These are phyloP conservation scores for Ectemnius lituratus DNA, from an alignment of 2,888 invertebrate species.

Conservation along the genomic window DNA sequence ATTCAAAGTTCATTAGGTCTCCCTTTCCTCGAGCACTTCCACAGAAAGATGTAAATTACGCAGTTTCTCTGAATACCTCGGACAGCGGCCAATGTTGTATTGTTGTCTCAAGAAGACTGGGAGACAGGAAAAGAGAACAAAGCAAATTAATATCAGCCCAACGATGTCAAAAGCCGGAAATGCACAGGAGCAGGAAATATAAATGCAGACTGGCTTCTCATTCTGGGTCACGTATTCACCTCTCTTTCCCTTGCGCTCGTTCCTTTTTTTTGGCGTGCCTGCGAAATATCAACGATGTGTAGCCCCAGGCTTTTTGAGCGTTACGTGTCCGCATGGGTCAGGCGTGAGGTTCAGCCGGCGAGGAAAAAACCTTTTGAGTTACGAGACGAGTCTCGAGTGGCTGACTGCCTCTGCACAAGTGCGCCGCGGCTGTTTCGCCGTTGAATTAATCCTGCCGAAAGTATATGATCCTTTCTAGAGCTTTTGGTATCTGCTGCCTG, in stretches of 20 bases:
- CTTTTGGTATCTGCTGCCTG: too few species aligned
- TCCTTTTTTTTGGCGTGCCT: too few species aligned
- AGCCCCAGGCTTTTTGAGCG: too few species aligned
- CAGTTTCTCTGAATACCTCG: constrained; percentile 28
- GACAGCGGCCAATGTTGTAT: constrained; percentile 11
- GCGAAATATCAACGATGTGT: too few species aligned
- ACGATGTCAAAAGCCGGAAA: constrained; percentile 40
- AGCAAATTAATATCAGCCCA: constrained; percentile 47
- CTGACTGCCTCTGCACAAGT: too few species aligned
- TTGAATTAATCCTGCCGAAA: too few species aligned
- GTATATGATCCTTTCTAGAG: too few species aligned
- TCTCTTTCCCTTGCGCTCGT: constrained; percentile 40
- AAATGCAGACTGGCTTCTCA: constrained; percentile 41
- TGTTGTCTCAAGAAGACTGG: constrained; percentile 6
- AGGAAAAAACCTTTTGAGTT: too few species aligned
- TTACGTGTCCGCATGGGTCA: too few species aligned
- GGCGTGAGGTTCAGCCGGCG: too few species aligned
- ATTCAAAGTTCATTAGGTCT: constrained; percentile 23
- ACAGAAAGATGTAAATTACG: constrained; percentile 19
- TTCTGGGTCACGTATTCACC: constrained; percentile 44
- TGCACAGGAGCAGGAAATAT: constrained; percentile 42
- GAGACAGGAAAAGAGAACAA: constrained; percentile 28
- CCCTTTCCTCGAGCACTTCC: neutral
- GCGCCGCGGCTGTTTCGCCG: too few species aligned
- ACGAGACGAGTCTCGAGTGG: too few species aligned